Conservation (phyloP, 2,113 vertebrate species). For the mouse (Mus musculus) region GRCm39 chr14:3107501-3108000, state of each 20-base stretch:
- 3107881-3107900: not conserved
- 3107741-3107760: not conserved
- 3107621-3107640: not conserved
- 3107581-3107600: not conserved
- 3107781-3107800: not conserved
- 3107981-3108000: not conserved
- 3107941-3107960: not conserved
- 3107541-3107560: not conserved
- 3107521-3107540: not conserved
- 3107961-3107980: constrained; percentile 22
- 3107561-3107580: not conserved
- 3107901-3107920: not conserved
- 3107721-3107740: too few species aligned
- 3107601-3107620: not conserved
- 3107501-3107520: constrained; percentile 42
- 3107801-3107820: constrained; percentile 10
- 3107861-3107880: not conserved
- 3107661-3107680: not conserved
- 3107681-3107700: too few species aligned
- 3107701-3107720: not conserved
- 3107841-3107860: not conserved
- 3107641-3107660: not conserved
- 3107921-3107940: not conserved
- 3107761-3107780: not conserved
- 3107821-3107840: constrained; percentile 19